Conservation (phyloP, 2,113 vertebrate species). For the Rynchops niger region DNA sequence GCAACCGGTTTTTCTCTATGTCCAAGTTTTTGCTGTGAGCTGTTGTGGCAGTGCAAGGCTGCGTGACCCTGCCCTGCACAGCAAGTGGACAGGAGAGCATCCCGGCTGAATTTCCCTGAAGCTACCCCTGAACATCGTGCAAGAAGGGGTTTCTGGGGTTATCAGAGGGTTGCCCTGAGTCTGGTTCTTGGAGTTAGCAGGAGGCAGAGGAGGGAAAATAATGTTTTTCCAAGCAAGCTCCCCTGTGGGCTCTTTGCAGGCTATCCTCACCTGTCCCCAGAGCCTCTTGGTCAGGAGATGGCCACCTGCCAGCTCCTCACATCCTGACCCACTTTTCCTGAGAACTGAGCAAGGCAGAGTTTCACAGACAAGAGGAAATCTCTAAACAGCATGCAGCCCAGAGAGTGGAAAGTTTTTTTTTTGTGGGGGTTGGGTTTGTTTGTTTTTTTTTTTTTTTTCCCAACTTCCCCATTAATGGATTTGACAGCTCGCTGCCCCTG, state of each 20-base stretch:
- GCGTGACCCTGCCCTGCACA: not conserved
- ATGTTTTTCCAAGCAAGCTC: not conserved
- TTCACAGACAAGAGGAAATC: slow-evolving; percentile 56
- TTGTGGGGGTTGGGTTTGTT: not conserved
- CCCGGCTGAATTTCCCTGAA: not conserved
- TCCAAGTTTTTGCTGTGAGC: not conserved
- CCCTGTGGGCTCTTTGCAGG: not conserved
- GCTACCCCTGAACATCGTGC: not conserved
- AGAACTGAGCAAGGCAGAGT: slow-evolving; percentile 31
- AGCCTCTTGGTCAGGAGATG: not conserved
- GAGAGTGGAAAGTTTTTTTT: not conserved
- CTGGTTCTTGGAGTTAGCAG: not conserved
- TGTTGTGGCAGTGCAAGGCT: not conserved
- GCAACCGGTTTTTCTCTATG: not conserved
- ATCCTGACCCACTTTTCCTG: slow-evolving; percentile 25
- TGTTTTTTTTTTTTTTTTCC: not conserved
- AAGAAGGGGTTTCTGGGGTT: not conserved
- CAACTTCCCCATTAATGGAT: not conserved
- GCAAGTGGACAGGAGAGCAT: not conserved
- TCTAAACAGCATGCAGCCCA: not conserved
- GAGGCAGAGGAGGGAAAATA: not conserved
- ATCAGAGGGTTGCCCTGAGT: not conserved
- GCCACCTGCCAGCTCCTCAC: not conserved
- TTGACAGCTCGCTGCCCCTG: not conserved
- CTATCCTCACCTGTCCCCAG: not conserved